Percentiles rank a stretch among this genome's conserved stretches.
phyloP scores from a whole-genome alignment of 2,888 invertebrate species.

The Megamerina dolium region DNA sequence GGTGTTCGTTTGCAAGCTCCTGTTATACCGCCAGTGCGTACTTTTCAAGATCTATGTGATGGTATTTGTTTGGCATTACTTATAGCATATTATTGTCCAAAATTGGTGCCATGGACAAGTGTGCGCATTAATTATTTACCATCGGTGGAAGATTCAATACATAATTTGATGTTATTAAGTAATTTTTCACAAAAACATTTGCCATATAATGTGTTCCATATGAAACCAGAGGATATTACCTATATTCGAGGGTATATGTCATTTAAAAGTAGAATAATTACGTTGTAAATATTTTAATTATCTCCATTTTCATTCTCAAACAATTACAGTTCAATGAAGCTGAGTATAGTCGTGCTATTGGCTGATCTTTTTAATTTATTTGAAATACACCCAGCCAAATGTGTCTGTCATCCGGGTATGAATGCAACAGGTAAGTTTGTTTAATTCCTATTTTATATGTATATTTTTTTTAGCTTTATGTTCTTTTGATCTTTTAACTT shows the following conservation, averaged over 20 bases:
- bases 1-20: slow-evolving; percentile 53
- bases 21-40: slow-evolving; percentile 66
- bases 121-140: slow-evolving; percentile 52
- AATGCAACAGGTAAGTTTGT: slow-evolving; percentile 51
- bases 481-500: too few relatives aligned
- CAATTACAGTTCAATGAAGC: slow-evolving; percentile 75
- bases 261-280: background rate
- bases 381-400: slow-evolving; percentile 87
- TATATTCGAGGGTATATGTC: slow-evolving; percentile 78
- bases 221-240: slow-evolving; percentile 92
- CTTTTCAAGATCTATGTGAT: slow-evolving; percentile 83
- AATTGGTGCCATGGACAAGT: slow-evolving; percentile 67
- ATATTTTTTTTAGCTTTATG: too few relatives aligned
- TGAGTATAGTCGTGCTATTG: slow-evolving; percentile 83
- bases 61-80: slow-evolving; percentile 83
- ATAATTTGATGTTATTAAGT: slow-evolving; percentile 83
- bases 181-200: slow-evolving; percentile 80
- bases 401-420: slow-evolving; percentile 76
- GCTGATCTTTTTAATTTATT: slow-evolving; percentile 91
- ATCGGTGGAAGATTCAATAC: slow-evolving; percentile 67
- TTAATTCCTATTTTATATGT: too few relatives aligned
- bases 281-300: slow-evolving; percentile 1
- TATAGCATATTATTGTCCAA: slow-evolving; percentile 85
- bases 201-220: slow-evolving; percentile 85
- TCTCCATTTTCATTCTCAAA: slow-evolving; percentile 9